A percentile compares a stretch with the other conserved stretches of the same genome.
These are phyloP conservation scores for Acanthiza pusilla DNA, from an alignment of 2,797 vertebrate species.

Conservation along the genomic window DNA sequence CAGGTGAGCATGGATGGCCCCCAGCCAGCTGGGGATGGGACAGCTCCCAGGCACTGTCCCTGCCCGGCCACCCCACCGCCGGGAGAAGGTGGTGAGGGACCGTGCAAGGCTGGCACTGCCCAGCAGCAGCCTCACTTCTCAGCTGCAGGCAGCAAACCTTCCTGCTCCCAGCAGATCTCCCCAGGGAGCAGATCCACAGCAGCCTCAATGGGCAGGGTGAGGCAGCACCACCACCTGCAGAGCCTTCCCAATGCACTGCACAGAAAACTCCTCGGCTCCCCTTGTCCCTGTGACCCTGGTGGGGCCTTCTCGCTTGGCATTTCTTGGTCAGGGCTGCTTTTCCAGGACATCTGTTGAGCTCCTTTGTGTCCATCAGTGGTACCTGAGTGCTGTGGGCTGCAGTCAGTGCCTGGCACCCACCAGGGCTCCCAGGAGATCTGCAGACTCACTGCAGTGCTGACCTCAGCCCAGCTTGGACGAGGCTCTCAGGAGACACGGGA, in stretches of 20 bases:
- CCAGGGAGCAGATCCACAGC: rapidly evolving
- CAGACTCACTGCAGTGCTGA: background rate
- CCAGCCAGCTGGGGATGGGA: background rate
- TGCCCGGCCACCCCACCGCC: rapidly evolving
- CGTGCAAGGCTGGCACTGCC: background rate
- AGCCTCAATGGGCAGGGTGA: background rate
- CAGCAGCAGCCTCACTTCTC: background rate
- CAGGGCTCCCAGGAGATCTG: background rate
- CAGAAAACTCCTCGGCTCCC: background rate
- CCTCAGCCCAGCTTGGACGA: background rate
- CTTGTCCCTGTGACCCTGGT: background rate
- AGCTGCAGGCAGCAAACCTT: background rate
- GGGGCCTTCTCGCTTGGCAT: background rate
- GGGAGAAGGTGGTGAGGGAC: background rate
- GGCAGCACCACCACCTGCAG: background rate
- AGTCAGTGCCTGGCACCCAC: background rate
- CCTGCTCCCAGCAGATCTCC: rapidly evolving
- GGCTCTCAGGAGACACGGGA: background rate
- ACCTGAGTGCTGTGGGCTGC: rapidly evolving
- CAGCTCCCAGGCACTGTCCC: background rate
- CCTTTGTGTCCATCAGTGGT: background rate
- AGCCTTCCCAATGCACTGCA: background rate
- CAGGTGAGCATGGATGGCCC: background rate
- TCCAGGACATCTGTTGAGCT: background rate
- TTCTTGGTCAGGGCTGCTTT: background rate